phyloP scores from a whole-genome alignment of 2,113 vertebrate genomes.

The Accipiter cooperii region DNA sequence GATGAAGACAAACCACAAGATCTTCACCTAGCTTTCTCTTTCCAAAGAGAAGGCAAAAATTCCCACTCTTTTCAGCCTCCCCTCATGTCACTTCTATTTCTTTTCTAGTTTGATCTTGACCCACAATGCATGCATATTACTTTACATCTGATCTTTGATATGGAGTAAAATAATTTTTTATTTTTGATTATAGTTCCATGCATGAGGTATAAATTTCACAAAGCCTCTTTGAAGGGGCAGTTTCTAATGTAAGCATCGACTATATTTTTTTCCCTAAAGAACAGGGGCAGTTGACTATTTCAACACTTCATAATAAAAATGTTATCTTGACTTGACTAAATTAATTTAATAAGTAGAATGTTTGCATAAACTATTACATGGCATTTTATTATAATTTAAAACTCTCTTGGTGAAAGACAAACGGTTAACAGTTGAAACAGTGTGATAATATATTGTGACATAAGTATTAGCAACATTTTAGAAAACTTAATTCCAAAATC shows the following conservation, averaged over 20 bases:
- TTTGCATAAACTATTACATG: rapidly evolving
- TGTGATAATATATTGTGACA: not conserved
- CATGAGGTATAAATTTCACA: not conserved
- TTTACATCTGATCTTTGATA: not conserved
- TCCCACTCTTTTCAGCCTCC: not conserved
- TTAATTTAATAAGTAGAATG: not conserved
- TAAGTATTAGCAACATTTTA: not conserved
- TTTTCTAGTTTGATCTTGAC: not conserved
- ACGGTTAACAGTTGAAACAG: not conserved
- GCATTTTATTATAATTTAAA: not conserved
- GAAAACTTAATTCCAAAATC: not conserved
- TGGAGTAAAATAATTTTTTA: not conserved
- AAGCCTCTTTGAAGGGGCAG: not conserved
- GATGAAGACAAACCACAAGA: not conserved
- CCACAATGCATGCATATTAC: not conserved
- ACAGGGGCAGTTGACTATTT: not conserved
- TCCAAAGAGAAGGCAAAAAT: not conserved
- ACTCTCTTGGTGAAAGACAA: not conserved
- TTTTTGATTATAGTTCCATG: not conserved
- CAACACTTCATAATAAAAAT: not conserved
- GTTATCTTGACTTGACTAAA: not conserved
- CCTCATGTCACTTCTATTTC: not conserved
- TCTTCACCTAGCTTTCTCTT: not conserved
- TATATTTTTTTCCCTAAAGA: not conserved
- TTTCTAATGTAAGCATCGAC: not conserved